Evolutionary conservation across 1,140 invertebrate genomes (phyloP).

Genomic region (Drosophila mayri): DNA sequence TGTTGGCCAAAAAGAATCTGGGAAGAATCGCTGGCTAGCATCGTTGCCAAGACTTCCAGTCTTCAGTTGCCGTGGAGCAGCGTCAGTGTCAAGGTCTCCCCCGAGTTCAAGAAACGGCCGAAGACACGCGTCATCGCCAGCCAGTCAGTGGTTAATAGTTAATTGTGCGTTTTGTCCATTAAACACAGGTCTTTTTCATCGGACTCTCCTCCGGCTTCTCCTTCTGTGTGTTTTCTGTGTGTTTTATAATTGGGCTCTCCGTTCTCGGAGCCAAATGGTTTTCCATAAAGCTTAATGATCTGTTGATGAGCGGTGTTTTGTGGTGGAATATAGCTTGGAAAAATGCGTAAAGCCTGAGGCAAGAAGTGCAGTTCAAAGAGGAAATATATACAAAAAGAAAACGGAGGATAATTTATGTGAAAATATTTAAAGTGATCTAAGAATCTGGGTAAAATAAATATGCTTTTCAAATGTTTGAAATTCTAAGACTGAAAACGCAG

Average conservation of each 20-base stretch:
- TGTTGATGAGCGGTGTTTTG: constrained; percentile 15
- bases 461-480: no score
- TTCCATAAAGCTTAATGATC: constrained; percentile 32
- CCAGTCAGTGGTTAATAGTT: constrained; percentile 40
- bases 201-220: constrained; percentile 17
- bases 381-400: background rate
- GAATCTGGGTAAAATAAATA: background rate
- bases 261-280: constrained; percentile 27
- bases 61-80: constrained; percentile 81
- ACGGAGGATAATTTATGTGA: background rate
- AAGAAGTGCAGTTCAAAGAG: constrained; percentile 8
- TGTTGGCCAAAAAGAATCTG: constrained; percentile 67
- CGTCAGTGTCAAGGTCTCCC: constrained; percentile 85
- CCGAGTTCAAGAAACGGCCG: constrained; percentile 77
- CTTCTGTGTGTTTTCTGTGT: constrained; percentile 19
- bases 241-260: constrained; percentile 30
- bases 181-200: constrained; percentile 33
- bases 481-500: background rate
- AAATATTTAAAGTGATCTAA: constrained; percentile 2
- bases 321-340: constrained; percentile 1
- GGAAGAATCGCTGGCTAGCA: constrained; percentile 52
- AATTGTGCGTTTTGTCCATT: constrained; percentile 50
- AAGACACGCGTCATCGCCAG: constrained; percentile 55
- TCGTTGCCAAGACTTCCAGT: constrained; percentile 49
- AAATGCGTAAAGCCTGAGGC: background rate